Percentiles rank a stretch among this genome's conserved stretches.
phyloP scores from a whole-genome alignment of 2,113 vertebrate genomes.

The Mobula birostris region DNA sequence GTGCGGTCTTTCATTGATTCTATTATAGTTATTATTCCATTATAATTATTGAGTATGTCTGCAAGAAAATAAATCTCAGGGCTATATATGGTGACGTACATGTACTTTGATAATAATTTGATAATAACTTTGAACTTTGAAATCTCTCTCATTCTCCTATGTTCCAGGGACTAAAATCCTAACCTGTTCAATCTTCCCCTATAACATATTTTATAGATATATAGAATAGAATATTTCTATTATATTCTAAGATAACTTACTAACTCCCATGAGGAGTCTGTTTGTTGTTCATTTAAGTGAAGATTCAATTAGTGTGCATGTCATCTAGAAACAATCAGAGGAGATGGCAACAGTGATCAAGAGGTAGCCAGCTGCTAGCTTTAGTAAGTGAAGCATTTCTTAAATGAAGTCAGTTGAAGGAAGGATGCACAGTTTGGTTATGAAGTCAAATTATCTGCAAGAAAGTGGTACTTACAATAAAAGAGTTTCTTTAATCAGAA shows the following conservation, averaged over 20 bases:
- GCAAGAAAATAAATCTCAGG: too few relatives aligned
- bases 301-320: not conserved
- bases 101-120: too few relatives aligned
- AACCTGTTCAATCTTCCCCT: too few relatives aligned
- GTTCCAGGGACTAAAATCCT: too few relatives aligned
- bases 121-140: too few relatives aligned
- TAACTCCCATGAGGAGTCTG: not conserved
- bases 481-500: not conserved
- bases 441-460: not conserved
- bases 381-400: not conserved
- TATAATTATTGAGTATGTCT: too few relatives aligned
- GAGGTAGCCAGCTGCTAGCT: not conserved
- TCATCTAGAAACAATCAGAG: not conserved
- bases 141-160: too few relatives aligned
- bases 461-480: not conserved
- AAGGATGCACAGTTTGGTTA: not conserved
- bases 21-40: too few relatives aligned
- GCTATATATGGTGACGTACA: too few relatives aligned
- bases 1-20: too few relatives aligned
- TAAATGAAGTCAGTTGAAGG: not conserved
- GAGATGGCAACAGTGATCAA: not conserved
- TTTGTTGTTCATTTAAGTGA: not conserved
- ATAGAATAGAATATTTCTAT: not conserved
- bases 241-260: not conserved
- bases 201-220: too few relatives aligned